These are phyloP conservation scores for Zapornia atra DNA, from an alignment of 2,113 vertebrate genomes.

Conservation along the genomic window DNA sequence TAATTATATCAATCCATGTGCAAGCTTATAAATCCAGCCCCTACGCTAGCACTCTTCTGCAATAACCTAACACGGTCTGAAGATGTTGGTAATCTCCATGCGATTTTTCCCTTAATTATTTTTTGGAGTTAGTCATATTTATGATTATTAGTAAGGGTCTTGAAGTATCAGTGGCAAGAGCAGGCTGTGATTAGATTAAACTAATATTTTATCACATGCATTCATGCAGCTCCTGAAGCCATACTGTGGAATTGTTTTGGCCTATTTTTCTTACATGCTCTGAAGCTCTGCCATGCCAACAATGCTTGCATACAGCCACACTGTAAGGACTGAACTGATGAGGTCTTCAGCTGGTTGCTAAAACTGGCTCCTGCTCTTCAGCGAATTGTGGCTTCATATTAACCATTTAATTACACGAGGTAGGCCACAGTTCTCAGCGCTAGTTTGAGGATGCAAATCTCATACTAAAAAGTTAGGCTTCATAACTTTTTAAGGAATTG, in stretches of 20 bases:
- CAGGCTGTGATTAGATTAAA: constrained; percentile 1
- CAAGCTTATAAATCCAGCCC: constrained; percentile 59
- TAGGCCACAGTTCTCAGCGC: not conserved
- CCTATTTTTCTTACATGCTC: fast-evolving
- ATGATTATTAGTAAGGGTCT: constrained; percentile 49
- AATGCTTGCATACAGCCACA: fast-evolving
- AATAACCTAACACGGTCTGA: constrained; percentile 49
- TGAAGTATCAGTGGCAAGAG: constrained; percentile 56
- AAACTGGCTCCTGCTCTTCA: not conserved
- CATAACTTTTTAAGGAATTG: not conserved
- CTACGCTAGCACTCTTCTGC: constrained; percentile 43
- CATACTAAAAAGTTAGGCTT: not conserved
- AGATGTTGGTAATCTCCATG: constrained; percentile 57
- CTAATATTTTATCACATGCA: not conserved
- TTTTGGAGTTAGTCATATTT: constrained; percentile 61
- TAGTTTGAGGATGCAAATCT: not conserved
- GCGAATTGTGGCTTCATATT: not conserved
- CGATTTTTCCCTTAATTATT: constrained; percentile 62
- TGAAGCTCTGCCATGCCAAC: fast-evolving
- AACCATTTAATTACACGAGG: not conserved
- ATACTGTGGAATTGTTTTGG: not conserved
- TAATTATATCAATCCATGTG: constrained; percentile 65
- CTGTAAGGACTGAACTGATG: not conserved
- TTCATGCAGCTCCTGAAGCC: constrained; percentile 14
- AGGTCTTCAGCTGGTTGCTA: not conserved